phyloP scores from a whole-genome alignment of 2,888 invertebrate species.

The Laothoe populi region DNA sequence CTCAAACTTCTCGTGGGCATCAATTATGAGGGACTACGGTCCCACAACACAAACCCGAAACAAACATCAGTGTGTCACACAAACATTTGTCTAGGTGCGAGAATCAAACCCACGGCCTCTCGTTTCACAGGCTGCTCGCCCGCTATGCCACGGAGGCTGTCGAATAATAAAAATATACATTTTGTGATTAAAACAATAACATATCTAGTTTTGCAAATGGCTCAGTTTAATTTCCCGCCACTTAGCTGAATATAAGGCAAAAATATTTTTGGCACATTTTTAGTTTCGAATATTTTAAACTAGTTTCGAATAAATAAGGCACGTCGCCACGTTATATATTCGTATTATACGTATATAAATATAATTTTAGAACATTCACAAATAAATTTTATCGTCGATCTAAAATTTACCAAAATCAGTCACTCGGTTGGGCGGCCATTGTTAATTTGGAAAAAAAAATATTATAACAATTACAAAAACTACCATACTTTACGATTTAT shows the following conservation, averaged over 20 bases:
- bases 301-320: slow-evolving; percentile 64
- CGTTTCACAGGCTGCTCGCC: too few relatives aligned
- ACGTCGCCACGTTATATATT: slow-evolving; percentile 55
- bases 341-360: slow-evolving; percentile 33
- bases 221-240: not conserved
- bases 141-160: too few relatives aligned
- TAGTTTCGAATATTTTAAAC: slow-evolving; percentile 41
- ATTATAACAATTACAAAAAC: not conserved
- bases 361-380: slow-evolving; percentile 34
- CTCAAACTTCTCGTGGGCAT: too few relatives aligned
- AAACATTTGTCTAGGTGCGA: too few relatives aligned
- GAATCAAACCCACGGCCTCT: too few relatives aligned
- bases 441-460: not conserved
- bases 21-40: too few relatives aligned
- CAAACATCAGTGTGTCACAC: too few relatives aligned
- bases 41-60: too few relatives aligned
- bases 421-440: slow-evolving; percentile 19
- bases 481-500: not conserved
- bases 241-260: slow-evolving; percentile 42
- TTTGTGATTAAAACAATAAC: too few relatives aligned
- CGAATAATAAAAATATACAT: too few relatives aligned
- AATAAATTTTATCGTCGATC: slow-evolving; percentile 32
- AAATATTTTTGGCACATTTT: slow-evolving; percentile 60
- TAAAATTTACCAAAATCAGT: slow-evolving; percentile 28
- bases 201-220: not conserved